A percentile compares a stretch with the other conserved stretches of the same genome.
Conservation (phyloP, 2,888 invertebrate genomes). For the Aleiodes leptofemur region DNA sequence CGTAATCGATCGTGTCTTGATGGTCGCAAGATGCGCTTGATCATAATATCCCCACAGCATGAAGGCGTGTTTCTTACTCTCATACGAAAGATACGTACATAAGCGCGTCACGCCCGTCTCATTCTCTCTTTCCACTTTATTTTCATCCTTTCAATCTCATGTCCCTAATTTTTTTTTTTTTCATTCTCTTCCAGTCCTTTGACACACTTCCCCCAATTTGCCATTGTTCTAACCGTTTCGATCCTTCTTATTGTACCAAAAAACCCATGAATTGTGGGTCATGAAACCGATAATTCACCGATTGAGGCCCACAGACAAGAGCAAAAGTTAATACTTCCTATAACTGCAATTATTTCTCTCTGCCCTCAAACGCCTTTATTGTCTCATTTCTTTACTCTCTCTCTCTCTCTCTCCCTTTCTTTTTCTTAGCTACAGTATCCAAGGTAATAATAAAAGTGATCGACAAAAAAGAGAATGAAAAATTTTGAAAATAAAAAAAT, state of each 20-base stretch:
- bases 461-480: slow-evolving; percentile 1
- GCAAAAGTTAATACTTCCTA: neutral
- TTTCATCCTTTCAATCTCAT: neutral
- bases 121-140: slow-evolving; percentile 4
- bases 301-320: slow-evolving; percentile 26
- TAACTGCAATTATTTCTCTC: slow-evolving; percentile 27
- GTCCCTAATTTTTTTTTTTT: neutral
- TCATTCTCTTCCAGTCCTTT: neutral
- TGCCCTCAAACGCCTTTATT: slow-evolving; percentile 25
- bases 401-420: neutral
- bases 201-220: slow-evolving; percentile 41
- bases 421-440: neutral
- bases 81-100: slow-evolving; percentile 3
- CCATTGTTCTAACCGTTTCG: slow-evolving; percentile 42
- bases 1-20: slow-evolving; percentile 54
- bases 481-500: slow-evolving; percentile 11
- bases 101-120: slow-evolving; percentile 35
- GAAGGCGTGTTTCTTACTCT: slow-evolving; percentile 40
- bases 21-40: slow-evolving; percentile 47
- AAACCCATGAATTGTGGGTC: slow-evolving; percentile 36
- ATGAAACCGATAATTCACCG: slow-evolving; percentile 38
- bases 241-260: slow-evolving; percentile 21
- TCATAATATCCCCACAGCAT: slow-evolving; percentile 12
- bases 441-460: slow-evolving; percentile 22
- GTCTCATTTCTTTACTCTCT: neutral